A percentile compares a stretch with the other conserved stretches of the same genome.
phyloP scores from a whole-genome alignment of 37 sponge, comb jelly and placozoan genomes.

The Chondrilla cf. caribensis region DNA sequence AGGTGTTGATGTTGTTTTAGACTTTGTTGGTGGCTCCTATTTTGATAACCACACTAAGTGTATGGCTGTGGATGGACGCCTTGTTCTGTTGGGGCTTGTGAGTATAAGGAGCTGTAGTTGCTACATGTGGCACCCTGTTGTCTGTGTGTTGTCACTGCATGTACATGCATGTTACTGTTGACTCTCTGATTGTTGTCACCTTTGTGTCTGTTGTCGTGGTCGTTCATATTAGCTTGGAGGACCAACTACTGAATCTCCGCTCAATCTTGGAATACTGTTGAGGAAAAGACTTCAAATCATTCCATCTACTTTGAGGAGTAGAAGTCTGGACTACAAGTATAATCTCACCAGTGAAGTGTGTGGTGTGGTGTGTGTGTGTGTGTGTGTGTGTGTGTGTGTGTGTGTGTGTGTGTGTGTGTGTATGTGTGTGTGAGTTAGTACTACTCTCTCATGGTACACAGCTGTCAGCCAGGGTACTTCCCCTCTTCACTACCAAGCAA shows the following conservation, averaged over 20 bases:
- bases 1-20: conserved; percentile 84
- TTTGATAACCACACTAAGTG: conserved; percentile 77
- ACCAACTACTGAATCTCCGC: conserved; percentile 20
- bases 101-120: neutral
- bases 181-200: neutral
- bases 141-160: too few relatives aligned
- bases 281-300: conserved; percentile 63
- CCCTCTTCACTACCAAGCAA: conserved; percentile 46
- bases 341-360: conserved; percentile 18
- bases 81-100: conserved; percentile 76
- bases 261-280: conserved; percentile 52
- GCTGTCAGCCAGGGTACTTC: conserved; percentile 38
- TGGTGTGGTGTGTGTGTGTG: neutral
- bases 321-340: conserved; percentile 66
- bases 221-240: conserved; percentile 76
- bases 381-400: conserved; percentile 20
- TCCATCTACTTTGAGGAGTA: conserved; percentile 66
- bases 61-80: conserved; percentile 73
- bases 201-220: too few relatives aligned
- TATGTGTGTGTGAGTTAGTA: conserved; percentile 13
- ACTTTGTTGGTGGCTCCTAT: conserved; percentile 81
- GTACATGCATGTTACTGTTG: neutral
- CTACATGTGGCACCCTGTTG: too few relatives aligned
- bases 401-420: conserved; percentile 28
- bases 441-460: too few relatives aligned